Percentiles rank a stretch among this genome's conserved stretches.
Evolutionary conservation across 2,797 vertebrate species (phyloP).

Genomic region (Coregonus suidteri): DNA sequence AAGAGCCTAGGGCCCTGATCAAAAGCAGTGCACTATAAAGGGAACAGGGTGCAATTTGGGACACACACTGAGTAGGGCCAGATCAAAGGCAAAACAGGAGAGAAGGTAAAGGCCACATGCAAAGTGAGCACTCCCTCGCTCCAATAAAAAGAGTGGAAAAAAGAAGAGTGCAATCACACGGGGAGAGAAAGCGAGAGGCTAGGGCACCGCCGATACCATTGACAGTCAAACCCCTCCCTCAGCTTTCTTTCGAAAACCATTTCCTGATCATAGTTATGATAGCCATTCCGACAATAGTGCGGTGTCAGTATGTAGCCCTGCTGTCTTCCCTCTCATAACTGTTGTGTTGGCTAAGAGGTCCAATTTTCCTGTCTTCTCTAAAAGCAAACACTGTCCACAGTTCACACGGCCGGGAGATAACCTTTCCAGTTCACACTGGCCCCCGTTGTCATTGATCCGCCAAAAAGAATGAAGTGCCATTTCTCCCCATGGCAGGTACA

Average conservation of each 20-base stretch:
- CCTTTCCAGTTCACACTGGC: neutral
- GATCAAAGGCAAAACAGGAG: conserved; percentile 27
- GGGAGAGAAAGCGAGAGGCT: neutral
- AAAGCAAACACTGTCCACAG: conserved; percentile 23
- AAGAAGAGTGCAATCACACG: neutral
- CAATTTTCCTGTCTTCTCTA: conserved; percentile 29
- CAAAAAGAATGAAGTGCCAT: conserved; percentile 23
- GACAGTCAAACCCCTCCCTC: conserved; percentile 1
- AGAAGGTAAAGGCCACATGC: conserved; percentile 6
- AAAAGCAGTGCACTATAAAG: too few relatives aligned
- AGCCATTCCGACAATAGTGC: conserved; percentile 17
- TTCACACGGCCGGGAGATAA: neutral
- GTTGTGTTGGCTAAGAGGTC: conserved; percentile 24
- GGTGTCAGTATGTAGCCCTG: conserved; percentile 24
- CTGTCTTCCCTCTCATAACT: neutral
- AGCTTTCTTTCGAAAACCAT: conserved; percentile 9
- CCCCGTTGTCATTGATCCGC: conserved; percentile 20
- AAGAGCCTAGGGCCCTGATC: too few relatives aligned
- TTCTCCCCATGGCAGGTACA: conserved; percentile 25
- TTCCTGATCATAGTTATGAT: conserved; percentile 29
- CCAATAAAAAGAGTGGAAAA: conserved; percentile 7
- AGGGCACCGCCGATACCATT: neutral
- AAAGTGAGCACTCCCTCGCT: neutral
- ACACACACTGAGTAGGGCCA: neutral
- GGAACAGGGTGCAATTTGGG: neutral